Conservation (phyloP, 1,140 invertebrate species). For the Drosophila ercepeae region DNA sequence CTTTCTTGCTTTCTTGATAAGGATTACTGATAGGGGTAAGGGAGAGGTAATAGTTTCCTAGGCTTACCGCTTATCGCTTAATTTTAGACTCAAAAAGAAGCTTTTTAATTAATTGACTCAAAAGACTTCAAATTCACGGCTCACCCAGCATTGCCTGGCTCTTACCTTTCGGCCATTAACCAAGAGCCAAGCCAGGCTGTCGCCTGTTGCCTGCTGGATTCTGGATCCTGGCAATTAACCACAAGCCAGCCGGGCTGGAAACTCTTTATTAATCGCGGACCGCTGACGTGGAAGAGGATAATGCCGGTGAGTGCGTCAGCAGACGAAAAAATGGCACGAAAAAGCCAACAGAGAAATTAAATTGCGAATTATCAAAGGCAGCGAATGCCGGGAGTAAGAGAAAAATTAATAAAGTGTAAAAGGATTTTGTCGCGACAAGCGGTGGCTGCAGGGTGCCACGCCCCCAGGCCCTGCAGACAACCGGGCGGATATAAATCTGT, state of each 20-base stretch:
- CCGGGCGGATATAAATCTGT: slow-evolving; percentile 28
- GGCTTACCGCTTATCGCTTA: no score
- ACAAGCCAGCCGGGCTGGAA: slow-evolving; percentile 34
- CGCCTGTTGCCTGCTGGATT: not conserved
- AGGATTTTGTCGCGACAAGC: slow-evolving; percentile 43
- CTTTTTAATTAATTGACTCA: slow-evolving; percentile 26
- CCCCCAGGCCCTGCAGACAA: slow-evolving; percentile 1
- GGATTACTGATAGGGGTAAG: not conserved
- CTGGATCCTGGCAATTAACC: slow-evolving; percentile 1
- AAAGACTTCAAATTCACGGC: slow-evolving; percentile 19
- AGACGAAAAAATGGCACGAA: slow-evolving; percentile 11
- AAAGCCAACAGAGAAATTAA: slow-evolving; percentile 11
- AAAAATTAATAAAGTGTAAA: slow-evolving; percentile 72
- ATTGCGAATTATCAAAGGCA: slow-evolving; percentile 28
- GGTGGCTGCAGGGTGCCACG: not conserved
- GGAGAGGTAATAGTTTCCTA: no score
- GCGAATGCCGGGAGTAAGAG: slow-evolving; percentile 26
- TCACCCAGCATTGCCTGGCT: slow-evolving; percentile 9
- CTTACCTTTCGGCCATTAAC: slow-evolving; percentile 9
- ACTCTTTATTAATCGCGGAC: slow-evolving; percentile 65
- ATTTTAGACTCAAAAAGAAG: no score
- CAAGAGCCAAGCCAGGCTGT: slow-evolving; percentile 25
- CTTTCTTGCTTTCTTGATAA: not conserved
- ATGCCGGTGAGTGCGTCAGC: slow-evolving; percentile 48
- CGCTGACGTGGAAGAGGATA: slow-evolving; percentile 68